These are phyloP conservation scores for Drosophila nasuta DNA, from an alignment of 1,140 invertebrate genomes.

Conservation along the genomic window DNA sequence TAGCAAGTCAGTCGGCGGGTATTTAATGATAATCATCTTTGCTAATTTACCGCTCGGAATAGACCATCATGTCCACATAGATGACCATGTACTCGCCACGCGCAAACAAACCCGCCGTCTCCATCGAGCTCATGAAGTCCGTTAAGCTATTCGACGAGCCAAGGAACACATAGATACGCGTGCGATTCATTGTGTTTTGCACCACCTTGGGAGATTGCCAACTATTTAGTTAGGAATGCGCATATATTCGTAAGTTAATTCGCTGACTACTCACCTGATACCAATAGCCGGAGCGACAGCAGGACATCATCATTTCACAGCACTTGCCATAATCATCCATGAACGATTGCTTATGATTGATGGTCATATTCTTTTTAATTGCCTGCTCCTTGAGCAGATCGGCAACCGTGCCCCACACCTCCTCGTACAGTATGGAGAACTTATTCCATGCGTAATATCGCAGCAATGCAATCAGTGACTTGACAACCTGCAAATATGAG, in stretches of 20 bases:
- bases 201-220: slow-evolving; percentile 86
- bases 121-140: slow-evolving; percentile 96
- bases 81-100: slow-evolving; percentile 98
- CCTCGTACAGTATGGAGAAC: slow-evolving; percentile 96
- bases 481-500: slow-evolving; percentile 90
- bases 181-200: slow-evolving; percentile 94
- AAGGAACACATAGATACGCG: slow-evolving; percentile 97
- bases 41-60: slow-evolving; percentile 83
- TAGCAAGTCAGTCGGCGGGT: neutral
- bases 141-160: slow-evolving; percentile 92
- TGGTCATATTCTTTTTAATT: slow-evolving; percentile 90
- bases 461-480: slow-evolving; percentile 95
- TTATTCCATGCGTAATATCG: slow-evolving; percentile 96
- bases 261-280: slow-evolving; percentile 86
- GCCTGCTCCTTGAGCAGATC: slow-evolving; percentile 90
- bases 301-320: slow-evolving; percentile 89
- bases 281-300: slow-evolving; percentile 92
- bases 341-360: slow-evolving; percentile 90
- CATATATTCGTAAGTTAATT: neutral
- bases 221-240: neutral
- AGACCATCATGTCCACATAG: slow-evolving; percentile 95
- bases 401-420: slow-evolving; percentile 91
- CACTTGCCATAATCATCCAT: slow-evolving; percentile 89
- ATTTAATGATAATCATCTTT: neutral
- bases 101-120: slow-evolving; percentile 93